Percentiles rank a stretch among this genome's conserved stretches.
Conservation (phyloP, 2,113 vertebrate genomes). For the Ammodytes marinus region DNA sequence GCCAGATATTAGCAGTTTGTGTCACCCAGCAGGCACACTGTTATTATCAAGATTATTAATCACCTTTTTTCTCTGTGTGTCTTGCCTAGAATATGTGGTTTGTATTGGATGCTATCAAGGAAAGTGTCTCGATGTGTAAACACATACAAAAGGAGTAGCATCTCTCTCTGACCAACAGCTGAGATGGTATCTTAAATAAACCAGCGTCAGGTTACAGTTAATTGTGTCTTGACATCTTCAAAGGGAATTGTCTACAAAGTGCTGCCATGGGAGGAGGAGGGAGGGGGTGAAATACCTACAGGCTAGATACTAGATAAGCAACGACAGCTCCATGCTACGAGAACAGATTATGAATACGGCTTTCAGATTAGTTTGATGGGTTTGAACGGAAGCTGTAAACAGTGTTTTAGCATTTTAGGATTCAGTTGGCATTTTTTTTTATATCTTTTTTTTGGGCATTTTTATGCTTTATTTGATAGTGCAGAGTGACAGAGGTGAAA, state of each 20-base stretch:
- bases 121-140: background rate
- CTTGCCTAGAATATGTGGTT: background rate
- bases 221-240: conserved; percentile 36
- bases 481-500: too few species aligned
- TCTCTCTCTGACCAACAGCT: background rate
- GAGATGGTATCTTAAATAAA: conserved; percentile 9
- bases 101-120: background rate
- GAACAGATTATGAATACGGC: conserved; percentile 23
- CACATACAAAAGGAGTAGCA: background rate
- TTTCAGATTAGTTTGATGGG: conserved; percentile 19
- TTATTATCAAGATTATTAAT: background rate
- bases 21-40: background rate
- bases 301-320: conserved; percentile 24
- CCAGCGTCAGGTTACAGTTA: conserved; percentile 19
- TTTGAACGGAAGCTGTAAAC: conserved; percentile 26
- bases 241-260: conserved; percentile 42
- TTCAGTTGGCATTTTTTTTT: background rate
- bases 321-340: conserved; percentile 18
- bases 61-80: background rate
- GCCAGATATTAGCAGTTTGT: background rate
- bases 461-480: too few species aligned
- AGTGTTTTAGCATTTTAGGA: conserved; percentile 18
- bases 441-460: too few species aligned
- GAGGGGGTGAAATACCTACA: conserved; percentile 53
- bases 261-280: conserved; percentile 32